Base-by-base conservation (phyloP, 2,797 vertebrate species). In the Falco biarmicus region DNA sequence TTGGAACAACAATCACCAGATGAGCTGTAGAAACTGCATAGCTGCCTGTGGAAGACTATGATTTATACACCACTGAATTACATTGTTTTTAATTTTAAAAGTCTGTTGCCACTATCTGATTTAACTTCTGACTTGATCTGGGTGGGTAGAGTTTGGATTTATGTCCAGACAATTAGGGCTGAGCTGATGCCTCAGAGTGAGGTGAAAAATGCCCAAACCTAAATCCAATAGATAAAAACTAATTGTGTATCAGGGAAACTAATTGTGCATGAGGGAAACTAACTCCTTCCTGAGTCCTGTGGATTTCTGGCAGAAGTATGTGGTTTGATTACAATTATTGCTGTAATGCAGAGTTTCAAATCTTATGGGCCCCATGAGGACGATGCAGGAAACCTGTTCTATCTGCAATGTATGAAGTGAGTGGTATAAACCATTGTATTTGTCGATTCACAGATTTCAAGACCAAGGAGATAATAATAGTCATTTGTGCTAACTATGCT, bases 361-460 rank as follows among this genome's bases (percentile, higher is more conserved):
- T 89, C 71, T 77, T 76, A 89, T 21, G 57, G 56, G 84, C n/a
- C 60, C 63, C 89, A 15, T 14, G 85, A 84, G 87, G 41, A 56
- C 89, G 85, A 57, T 94, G 94, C 43, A 80, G 60, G 56, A 94
- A 95, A 89, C 51, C 54, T 90, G 41, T 75, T 81, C 70, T 79
- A 1, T 68, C 71, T 93, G 75, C 3, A 4, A 12, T 60, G 41
- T 56, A 17, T 51, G 51, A 68, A 84, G 69, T 56, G 68, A 82
- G 48, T 22, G 19, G 3, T 87, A 32, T 37, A 63, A 83, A n/a
- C 70, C 2, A 6, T 39, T 73, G n/a, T 47, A 20, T 70, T 87
- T 43, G 11, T 31, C 28, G 13, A n/a, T 66, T 77, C 65, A 34
- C 56, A 54, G 24, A 48, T 84, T 89, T 66, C 26, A 77, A 51